phyloP scores from a whole-genome alignment of 1,140 invertebrate species.

The Danaus plexippus region DNA sequence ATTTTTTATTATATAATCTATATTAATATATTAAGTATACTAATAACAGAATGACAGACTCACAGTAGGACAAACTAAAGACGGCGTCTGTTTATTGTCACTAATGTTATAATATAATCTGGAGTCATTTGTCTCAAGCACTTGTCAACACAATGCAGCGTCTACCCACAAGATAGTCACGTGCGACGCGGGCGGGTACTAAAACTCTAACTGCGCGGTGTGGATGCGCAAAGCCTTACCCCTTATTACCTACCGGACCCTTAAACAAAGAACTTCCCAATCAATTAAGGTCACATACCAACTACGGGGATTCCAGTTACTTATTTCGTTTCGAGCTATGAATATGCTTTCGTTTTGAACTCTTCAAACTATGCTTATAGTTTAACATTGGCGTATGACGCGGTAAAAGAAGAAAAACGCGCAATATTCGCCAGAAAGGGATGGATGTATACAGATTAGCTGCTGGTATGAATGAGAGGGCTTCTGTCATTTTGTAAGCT shows the following conservation, averaged over 20 bases:
- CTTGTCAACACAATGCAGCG: constrained; percentile 53
- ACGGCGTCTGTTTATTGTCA: constrained; percentile 22
- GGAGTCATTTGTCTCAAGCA: constrained; percentile 41
- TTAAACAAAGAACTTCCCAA: constrained; percentile 60
- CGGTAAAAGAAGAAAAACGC: constrained; percentile 70
- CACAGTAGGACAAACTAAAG: too few relatives aligned
- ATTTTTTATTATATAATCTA: too few relatives aligned
- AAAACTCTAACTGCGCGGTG: constrained; percentile 51
- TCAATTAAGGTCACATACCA: constrained; percentile 45
- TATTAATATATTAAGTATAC: too few relatives aligned
- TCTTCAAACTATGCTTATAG: constrained; percentile 46
- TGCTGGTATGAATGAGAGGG: constrained; percentile 46
- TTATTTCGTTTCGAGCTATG: constrained; percentile 8
- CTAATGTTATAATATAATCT: constrained; percentile 27
- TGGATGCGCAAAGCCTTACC: constrained; percentile 57
- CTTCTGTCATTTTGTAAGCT: constrained; percentile 67
- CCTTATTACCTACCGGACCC: constrained; percentile 49
- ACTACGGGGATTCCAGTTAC: constrained; percentile 10
- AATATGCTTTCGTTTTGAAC: constrained; percentile 41
- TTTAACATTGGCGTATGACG: constrained; percentile 62
- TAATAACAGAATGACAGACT: too few relatives aligned
- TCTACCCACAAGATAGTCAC: constrained; percentile 41
- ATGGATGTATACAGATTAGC: constrained; percentile 51
- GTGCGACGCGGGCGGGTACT: constrained; percentile 54
- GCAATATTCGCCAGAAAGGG: constrained; percentile 61